Conservation (phyloP, 1,140 invertebrate species). For the Papilio machaon region DNA sequence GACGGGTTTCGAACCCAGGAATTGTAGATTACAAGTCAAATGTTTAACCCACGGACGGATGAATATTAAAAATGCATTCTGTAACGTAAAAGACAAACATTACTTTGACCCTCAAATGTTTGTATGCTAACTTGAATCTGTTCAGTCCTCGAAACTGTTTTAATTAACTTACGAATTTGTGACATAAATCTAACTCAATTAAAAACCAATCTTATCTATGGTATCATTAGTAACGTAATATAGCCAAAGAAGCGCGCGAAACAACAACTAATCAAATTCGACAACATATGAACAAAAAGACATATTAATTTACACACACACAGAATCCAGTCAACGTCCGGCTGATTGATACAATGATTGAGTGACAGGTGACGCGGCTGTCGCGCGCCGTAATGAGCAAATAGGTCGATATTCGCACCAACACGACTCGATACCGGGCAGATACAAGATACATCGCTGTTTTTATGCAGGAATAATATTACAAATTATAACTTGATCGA, state of each 20-base stretch:
- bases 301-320: conserved; percentile 16
- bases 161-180: too few species aligned
- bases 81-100: too few species aligned
- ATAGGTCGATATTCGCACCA: conserved; percentile 39
- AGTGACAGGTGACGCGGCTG: conserved; percentile 58
- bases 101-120: too few species aligned
- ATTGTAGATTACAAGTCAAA: too few species aligned
- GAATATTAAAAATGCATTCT: too few species aligned
- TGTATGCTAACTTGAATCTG: too few species aligned
- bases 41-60: too few species aligned
- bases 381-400: conserved; percentile 36
- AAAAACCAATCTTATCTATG: neutral
- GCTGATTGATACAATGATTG: conserved; percentile 56
- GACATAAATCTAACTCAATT: neutral
- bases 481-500: neutral
- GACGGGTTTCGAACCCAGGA: too few species aligned
- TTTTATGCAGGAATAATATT: conserved; percentile 4
- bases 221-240: neutral
- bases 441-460: neutral
- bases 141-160: too few species aligned
- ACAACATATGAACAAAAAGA: conserved; percentile 25
- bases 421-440: neutral
- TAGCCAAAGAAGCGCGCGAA: neutral
- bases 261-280: conserved; percentile 23
- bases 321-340: neutral